These are phyloP conservation scores for Diaprepes abbreviatus DNA, from an alignment of 2,888 invertebrate species.

Conservation along the genomic window DNA sequence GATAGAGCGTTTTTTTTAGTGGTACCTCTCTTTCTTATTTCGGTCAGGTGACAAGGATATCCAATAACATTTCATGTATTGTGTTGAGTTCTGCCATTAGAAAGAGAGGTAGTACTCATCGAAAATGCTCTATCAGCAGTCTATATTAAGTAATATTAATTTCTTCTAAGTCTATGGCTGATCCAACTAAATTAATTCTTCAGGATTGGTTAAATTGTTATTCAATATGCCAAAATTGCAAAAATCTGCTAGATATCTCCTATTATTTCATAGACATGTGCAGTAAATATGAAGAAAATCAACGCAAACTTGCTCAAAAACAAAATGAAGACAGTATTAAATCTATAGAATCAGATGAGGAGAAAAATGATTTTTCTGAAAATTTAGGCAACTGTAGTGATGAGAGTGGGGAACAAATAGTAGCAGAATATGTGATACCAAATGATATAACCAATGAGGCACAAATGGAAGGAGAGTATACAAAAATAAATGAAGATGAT, in stretches of 20 bases:
- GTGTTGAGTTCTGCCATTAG: no score
- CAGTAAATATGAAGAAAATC: conserved; percentile 38
- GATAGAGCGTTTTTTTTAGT: no score
- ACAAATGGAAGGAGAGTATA: conserved; percentile 16
- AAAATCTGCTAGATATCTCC: conserved; percentile 42
- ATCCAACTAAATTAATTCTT: no score
- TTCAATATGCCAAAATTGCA: conserved; percentile 50
- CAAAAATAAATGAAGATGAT: conserved; percentile 28
- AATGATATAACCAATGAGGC: conserved; percentile 3
- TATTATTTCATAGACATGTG: conserved; percentile 51
- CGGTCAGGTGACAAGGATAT: no score
- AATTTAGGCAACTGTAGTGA: neutral
- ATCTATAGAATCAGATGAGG: neutral
- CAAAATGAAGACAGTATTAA: neutral
- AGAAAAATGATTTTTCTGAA: neutral
- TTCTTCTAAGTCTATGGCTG: no score
- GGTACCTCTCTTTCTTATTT: no score
- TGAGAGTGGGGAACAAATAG: no score
- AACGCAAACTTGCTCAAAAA: neutral
- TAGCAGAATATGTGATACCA: neutral
- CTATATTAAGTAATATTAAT: no score
- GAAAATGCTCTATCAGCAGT: no score
- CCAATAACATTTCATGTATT: no score
- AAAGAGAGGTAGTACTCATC: no score
- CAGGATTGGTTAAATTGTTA: conserved; percentile 51